Evolutionary conservation across 2,888 invertebrate species (phyloP), one percentile per base, ranked within the genome.

Genomic region (Caenorhabditis sp.): DNA sequence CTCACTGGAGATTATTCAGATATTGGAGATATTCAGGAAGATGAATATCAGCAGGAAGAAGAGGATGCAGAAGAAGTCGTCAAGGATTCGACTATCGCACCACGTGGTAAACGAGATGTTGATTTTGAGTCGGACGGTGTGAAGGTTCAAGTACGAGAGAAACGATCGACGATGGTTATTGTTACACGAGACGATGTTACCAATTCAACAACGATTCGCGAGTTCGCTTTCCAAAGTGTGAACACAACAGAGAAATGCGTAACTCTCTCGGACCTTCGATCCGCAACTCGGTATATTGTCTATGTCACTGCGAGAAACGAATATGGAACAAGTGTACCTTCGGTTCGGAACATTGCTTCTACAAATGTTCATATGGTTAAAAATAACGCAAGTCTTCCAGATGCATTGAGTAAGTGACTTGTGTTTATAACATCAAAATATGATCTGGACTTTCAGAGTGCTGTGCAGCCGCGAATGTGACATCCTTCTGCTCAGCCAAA

Each of bases 241-340:
- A 95, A 95, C 91, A 95, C 95, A 61, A 95, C 95, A 0, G 94
- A 95, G 82, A 95, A 95, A 16, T 88, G 90, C 19, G 93, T 92
- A 79, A 93, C 94, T 10, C 93, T 96, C 61, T 94, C 94, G 7
- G 94, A 94, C 81, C 93, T 96, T 89, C 95, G 95, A 83, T 93
- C 94, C 22, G 95, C 95, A 90, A 94, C 94, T 86, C 94, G 95
- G 10, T 96, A 96, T 93, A 95, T 95, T 92, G 94, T 96, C 91
- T 95, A 95, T 92, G 96, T 96, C 73, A 95, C 96, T 26, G 94
- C 96, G 0, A 93, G 94, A 90, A 96, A 96, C 92, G 94, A 94
- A 82, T 95, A 95, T 92, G 96, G 96, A 3, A 85, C 81, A 1
- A 83, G 84, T 72, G 86, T 89, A 44, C 89, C 89, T 7, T 87